phyloP scores from a whole-genome alignment of 2,113 vertebrate genomes.

The Leucoraja erinaceus region DNA sequence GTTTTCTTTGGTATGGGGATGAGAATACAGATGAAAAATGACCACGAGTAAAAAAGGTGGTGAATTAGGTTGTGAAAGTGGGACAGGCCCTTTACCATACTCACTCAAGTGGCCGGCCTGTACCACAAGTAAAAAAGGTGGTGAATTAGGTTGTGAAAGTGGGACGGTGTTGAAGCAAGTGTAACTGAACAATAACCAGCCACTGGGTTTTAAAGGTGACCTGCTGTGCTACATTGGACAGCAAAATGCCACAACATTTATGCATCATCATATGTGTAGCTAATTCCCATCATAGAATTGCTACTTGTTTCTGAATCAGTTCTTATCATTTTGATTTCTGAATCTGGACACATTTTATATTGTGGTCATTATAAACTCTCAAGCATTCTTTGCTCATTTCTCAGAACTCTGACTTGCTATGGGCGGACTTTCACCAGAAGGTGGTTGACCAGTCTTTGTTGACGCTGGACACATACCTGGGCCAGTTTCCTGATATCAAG shows the following conservation, averaged over 20 bases:
- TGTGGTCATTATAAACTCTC: background rate
- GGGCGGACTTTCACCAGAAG: conserved; percentile 97
- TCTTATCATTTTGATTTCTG: background rate
- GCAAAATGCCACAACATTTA: background rate
- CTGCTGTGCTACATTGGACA: background rate
- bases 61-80: no score
- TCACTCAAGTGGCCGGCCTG: background rate
- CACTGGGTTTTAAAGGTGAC: background rate
- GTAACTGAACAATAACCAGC: background rate
- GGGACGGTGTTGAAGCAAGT: background rate
- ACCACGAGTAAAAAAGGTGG: no score
- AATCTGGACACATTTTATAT: background rate
- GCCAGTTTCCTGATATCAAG: conserved; percentile 94
- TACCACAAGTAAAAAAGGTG: no score
- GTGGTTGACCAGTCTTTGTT: conserved; percentile 85
- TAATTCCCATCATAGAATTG: background rate
- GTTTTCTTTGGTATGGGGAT: background rate
- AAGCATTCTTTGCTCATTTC: conserved; percentile 41
- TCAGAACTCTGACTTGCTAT: conserved; percentile 88
- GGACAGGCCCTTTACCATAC: no score
- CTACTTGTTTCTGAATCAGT: background rate
- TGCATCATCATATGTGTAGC: background rate
- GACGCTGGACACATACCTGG: conserved; percentile 84
- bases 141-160: no score
- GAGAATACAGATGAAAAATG: no score